phyloP scores from a whole-genome alignment of 2,888 invertebrate genomes.

The Lobophora halterata region DNA sequence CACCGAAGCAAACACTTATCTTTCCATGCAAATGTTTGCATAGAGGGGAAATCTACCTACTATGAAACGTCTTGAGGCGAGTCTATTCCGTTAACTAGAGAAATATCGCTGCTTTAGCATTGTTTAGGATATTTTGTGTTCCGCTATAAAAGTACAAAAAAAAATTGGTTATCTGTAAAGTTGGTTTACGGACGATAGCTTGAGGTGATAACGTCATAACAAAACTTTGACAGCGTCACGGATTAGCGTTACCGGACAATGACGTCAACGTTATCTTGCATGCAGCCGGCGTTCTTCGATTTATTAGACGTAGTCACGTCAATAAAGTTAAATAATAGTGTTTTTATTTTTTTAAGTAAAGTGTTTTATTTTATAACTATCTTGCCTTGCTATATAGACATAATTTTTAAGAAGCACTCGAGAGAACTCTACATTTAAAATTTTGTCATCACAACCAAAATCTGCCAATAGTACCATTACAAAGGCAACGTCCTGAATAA shows the following conservation, averaged over 20 bases:
- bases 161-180: constrained; percentile 7
- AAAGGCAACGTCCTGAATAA: constrained; percentile 16
- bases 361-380: too few relatives aligned
- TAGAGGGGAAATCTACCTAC: constrained; percentile 18
- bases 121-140: neutral
- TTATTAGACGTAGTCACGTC: too few relatives aligned
- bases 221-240: too few relatives aligned
- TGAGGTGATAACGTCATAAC: too few relatives aligned
- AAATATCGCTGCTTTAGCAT: constrained; percentile 6
- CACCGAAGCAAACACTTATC: constrained; percentile 27
- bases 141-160: neutral
- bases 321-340: too few relatives aligned
- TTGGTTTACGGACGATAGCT: too few relatives aligned
- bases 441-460: constrained; percentile 5
- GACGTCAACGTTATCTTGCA: too few relatives aligned
- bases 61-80: constrained; percentile 15
- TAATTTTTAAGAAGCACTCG: too few relatives aligned
- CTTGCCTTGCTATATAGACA: too few relatives aligned
- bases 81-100: constrained; percentile 22
- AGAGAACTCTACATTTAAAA: neutral
- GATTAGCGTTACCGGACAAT: too few relatives aligned
- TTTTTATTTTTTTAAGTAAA: too few relatives aligned
- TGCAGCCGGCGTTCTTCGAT: too few relatives aligned
- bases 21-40: constrained; percentile 25
- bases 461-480: constrained; percentile 7